Conservation (phyloP, 2,797 vertebrate genomes). For the Tachyglossus aculeatus region DNA sequence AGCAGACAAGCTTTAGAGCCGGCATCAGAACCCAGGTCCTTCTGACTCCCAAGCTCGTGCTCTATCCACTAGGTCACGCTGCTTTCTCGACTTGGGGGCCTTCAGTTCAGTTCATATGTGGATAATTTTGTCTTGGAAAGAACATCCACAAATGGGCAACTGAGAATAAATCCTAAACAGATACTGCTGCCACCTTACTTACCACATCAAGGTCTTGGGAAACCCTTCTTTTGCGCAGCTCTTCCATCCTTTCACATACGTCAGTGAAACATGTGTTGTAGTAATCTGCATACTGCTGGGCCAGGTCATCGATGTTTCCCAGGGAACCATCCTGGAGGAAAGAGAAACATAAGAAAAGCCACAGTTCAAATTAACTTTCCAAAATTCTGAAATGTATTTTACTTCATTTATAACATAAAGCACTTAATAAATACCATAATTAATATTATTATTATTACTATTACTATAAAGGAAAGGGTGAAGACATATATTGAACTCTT, state of each 20-base stretch:
- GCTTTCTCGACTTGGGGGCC: too few relatives aligned
- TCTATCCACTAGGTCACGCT: too few relatives aligned
- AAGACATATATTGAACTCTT: too few relatives aligned
- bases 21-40: too few relatives aligned
- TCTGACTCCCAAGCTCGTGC: too few relatives aligned
- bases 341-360: constrained; percentile 13
- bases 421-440: too few relatives aligned
- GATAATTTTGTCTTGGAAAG: not conserved
- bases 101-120: too few relatives aligned
- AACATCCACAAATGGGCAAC: not conserved
- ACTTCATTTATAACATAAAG: too few relatives aligned
- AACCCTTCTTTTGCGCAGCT: constrained; percentile 89
- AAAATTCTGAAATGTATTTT: too few relatives aligned
- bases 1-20: too few relatives aligned
- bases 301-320: constrained; percentile 97
- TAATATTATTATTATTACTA: too few relatives aligned
- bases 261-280: constrained; percentile 97
- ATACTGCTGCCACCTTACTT: constrained; percentile 41
- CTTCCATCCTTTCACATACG: constrained; percentile 95
- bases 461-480: too few relatives aligned
- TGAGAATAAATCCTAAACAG: constrained; percentile 2
- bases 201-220: constrained; percentile 95
- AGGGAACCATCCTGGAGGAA: constrained; percentile 90
- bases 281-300: constrained; percentile 97
- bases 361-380: not conserved